phyloP scores from a whole-genome alignment of 2,888 invertebrate species.

The Nemotelus pantherinus region DNA sequence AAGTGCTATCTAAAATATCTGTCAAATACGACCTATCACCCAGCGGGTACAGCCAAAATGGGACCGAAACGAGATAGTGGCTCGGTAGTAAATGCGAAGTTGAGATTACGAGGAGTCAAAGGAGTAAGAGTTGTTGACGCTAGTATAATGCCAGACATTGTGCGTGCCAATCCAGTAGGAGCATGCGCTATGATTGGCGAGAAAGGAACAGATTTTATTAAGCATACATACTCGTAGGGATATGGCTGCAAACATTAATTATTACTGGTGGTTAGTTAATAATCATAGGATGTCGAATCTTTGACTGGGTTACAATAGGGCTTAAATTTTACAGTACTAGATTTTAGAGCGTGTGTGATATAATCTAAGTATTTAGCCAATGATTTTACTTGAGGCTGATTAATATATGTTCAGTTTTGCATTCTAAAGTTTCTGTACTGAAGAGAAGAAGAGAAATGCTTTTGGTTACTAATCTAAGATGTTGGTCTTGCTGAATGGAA shows the following conservation, averaged over 20 bases:
- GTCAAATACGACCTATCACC: conserved; percentile 73
- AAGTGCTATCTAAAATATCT: conserved; percentile 72
- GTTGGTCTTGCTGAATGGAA: background rate
- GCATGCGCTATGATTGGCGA: conserved; percentile 70
- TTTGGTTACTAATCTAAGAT: too few relatives aligned
- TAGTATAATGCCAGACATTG: conserved; percentile 68
- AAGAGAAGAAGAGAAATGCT: too few relatives aligned
- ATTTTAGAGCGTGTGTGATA: conserved; percentile 68
- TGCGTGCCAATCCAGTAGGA: conserved; percentile 68
- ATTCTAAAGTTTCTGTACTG: too few relatives aligned
- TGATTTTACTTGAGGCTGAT: too few relatives aligned
- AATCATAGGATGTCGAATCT: background rate
- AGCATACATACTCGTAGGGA: conserved; percentile 61
- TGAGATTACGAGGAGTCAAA: conserved; percentile 67
- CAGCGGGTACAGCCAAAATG: conserved; percentile 74
- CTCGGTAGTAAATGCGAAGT: conserved; percentile 73
- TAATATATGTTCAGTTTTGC: too few relatives aligned
- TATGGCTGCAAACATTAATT: background rate
- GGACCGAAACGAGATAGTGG: conserved; percentile 69
- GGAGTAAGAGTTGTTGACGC: conserved; percentile 68
- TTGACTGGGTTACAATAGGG: background rate
- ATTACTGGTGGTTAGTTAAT: background rate
- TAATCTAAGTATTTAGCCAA: too few relatives aligned
- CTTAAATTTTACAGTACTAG: too few relatives aligned
- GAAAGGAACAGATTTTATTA: conserved; percentile 69